Evolutionary conservation across 2,888 invertebrate species (phyloP).

Genomic region (Liopterus haemorrhoidalis): DNA sequence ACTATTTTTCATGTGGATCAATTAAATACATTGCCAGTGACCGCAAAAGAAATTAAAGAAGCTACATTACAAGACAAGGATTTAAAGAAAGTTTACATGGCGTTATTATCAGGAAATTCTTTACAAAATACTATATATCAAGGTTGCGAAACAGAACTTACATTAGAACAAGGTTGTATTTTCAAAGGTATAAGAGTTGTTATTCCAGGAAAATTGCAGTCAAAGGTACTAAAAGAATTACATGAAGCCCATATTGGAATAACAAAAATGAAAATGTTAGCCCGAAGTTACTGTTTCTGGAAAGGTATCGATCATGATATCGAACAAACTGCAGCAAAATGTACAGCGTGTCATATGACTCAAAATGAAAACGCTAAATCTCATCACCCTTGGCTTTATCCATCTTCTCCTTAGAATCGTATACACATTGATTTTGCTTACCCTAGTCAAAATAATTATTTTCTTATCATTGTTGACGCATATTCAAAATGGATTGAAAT

Average conservation of each 20-base stretch:
- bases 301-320: conserved; percentile 24
- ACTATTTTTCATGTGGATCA: conserved; percentile 3
- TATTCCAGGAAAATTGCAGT: conserved; percentile 7
- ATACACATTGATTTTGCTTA: conserved; percentile 28
- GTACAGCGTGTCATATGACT: conserved; percentile 17
- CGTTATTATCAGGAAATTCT: background rate
- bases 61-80: background rate
- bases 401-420: conserved; percentile 26
- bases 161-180: conserved; percentile 21
- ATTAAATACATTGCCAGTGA: conserved; percentile 3
- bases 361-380: conserved; percentile 10
- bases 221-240: conserved; percentile 16
- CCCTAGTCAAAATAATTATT: conserved; percentile 23
- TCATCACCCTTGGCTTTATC: conserved; percentile 26
- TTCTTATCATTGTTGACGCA: conserved; percentile 27
- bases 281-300: conserved; percentile 27
- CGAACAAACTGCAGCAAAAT: conserved; percentile 9
- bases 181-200: conserved; percentile 14
- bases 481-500: conserved; percentile 1
- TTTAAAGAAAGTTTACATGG: conserved; percentile 1
- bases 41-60: conserved; percentile 1
- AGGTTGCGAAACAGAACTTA: background rate
- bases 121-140: conserved; percentile 7
- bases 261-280: conserved; percentile 23
- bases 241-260: conserved; percentile 22